Evolutionary conservation across 2,113 vertebrate species (phyloP), one percentile per base, ranked within the genome.

Genomic region (Sapajus apella): DNA sequence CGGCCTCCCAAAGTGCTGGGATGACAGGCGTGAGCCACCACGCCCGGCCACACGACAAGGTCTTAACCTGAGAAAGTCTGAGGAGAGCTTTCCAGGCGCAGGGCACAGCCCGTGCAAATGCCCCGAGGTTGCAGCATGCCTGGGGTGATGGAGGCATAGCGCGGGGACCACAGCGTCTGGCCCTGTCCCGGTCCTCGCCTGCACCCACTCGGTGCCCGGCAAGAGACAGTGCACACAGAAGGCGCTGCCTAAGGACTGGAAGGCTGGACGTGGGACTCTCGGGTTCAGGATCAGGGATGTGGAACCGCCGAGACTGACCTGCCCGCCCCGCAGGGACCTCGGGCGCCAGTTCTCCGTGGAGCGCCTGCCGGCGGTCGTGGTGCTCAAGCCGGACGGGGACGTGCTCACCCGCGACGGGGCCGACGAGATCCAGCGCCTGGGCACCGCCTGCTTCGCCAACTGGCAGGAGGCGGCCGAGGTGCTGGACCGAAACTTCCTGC

Each of bases 401-500:
- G 97, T 99, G 40, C 98, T 99, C 72, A 97, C 92, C 0, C 89
- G 55, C 0, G 98, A 99, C 1, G 99, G 99, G 0, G 99, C 99
- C 80, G 98, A 98, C 3, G 99, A 99, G 97, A 99, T 99, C 94
- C 95, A 68, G 61, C 72, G 92, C 12, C n/a, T 98, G 8, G 99
- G 99, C 0, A 95, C 98, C 0, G 95, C 98, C 82, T 99, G 99
- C 98, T 99, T 99, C 98, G 97, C 85, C 75, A 99, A 99, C 98
- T 99, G 99, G 99, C 99, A 99, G 96, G 99, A 99, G 95, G 99
- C 98, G 0, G 98, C 99, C 0, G 99, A 99, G 90, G 96, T 99
- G 80, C 98, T 99, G 23, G 99, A 99, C 96, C 98, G 99, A 75
- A 99, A 97, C 98, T 99, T 99, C 95, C 98, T 99, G 95, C 96